Evolutionary conservation across 2,797 vertebrate species (phyloP).

Genomic region (Buceros bicornis): DNA sequence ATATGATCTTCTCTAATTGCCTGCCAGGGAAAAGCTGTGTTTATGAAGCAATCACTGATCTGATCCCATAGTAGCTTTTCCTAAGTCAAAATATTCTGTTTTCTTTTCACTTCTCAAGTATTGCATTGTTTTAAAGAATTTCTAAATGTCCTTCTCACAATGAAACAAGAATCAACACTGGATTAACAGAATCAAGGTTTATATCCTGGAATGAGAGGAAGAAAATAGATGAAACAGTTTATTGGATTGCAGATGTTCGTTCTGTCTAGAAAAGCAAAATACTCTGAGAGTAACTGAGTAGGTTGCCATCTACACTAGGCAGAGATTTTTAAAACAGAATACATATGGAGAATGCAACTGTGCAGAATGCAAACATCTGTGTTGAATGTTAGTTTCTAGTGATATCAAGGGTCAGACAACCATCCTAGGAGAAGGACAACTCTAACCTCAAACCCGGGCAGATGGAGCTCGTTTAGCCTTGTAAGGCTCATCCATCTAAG

Average conservation of each 20-base stretch:
- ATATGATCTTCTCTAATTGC: slow-evolving; percentile 42
- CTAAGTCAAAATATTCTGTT: not conserved
- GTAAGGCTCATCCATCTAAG: too few relatives aligned
- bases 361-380: slow-evolving; percentile 32
- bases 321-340: slow-evolving; percentile 32
- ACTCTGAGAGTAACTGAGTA: slow-evolving; percentile 15
- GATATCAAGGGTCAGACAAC: not conserved
- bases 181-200: slow-evolving; percentile 35
- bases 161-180: not conserved
- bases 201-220: not conserved
- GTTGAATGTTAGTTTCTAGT: slow-evolving; percentile 46
- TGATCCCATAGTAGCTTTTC: slow-evolving; percentile 36
- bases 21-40: slow-evolving; percentile 25
- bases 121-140: not conserved
- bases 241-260: slow-evolving; percentile 52
- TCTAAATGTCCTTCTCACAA: not conserved
- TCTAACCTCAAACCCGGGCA: too few relatives aligned
- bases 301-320: slow-evolving; percentile 25
- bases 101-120: not conserved
- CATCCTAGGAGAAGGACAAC: too few relatives aligned
- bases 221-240: slow-evolving; percentile 46
- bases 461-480: too few relatives aligned
- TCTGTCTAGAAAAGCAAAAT: slow-evolving; percentile 45
- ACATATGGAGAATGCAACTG: slow-evolving; percentile 17
- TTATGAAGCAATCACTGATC: slow-evolving; percentile 18